Percentiles rank a stretch among this genome's conserved stretches.
Conservation (phyloP, 2,888 invertebrate species). For the Megalurothrips usitatus region DNA sequence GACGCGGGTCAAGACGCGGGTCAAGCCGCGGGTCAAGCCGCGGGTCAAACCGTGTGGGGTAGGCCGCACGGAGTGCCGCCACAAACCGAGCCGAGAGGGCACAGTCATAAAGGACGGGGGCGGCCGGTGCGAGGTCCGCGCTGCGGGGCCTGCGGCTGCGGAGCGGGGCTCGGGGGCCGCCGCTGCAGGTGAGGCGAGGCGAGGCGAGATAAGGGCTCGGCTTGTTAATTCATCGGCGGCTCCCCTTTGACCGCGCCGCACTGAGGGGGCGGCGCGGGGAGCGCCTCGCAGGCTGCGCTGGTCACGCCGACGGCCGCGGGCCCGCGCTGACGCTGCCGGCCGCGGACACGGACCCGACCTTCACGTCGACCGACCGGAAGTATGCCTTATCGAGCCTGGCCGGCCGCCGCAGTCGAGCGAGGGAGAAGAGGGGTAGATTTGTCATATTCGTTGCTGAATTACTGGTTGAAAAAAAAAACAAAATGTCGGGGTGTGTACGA, state of each 20-base stretch:
- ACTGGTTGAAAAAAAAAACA: too few relatives aligned
- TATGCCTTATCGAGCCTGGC: too few relatives aligned
- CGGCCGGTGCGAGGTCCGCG: not conserved
- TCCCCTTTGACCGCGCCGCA: not conserved
- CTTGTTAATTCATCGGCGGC: not conserved
- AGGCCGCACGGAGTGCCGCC: not conserved
- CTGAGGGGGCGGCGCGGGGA: not conserved
- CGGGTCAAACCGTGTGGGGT: not conserved
- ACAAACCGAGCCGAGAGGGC: not conserved
- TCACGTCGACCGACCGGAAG: not conserved
- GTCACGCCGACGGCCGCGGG: not conserved
- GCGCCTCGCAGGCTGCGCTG: not conserved
- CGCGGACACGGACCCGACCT: not conserved
- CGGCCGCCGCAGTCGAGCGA: not conserved
- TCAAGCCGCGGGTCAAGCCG: too few relatives aligned
- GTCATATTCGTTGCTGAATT: too few relatives aligned
- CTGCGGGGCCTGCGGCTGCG: not conserved
- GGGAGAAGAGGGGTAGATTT: too few relatives aligned
- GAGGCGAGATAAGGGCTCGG: not conserved
- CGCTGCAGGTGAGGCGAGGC: not conserved
- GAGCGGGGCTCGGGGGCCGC: not conserved
- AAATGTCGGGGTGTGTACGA: too few relatives aligned
- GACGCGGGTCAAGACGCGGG: too few relatives aligned
- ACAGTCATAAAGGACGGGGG: not conserved
- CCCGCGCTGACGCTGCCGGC: not conserved